These are phyloP conservation scores for Malurus splendens DNA, from an alignment of 2,797 vertebrate genomes.

Conservation along the genomic window DNA sequence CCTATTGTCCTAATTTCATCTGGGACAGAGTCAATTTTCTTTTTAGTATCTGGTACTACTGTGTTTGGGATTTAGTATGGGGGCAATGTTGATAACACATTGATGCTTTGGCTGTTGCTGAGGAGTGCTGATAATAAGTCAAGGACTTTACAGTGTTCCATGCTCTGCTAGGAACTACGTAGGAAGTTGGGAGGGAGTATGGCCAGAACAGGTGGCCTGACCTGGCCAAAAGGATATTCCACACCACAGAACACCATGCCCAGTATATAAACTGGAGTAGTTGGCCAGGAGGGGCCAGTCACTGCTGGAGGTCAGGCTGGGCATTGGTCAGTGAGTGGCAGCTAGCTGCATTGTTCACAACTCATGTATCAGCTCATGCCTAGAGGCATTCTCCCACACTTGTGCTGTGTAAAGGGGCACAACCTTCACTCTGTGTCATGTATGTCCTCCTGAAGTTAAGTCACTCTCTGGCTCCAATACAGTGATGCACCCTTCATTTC, in stretches of 20 bases:
- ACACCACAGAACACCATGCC: neutral
- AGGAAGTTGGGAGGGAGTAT: neutral
- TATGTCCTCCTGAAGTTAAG: neutral
- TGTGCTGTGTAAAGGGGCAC: neutral
- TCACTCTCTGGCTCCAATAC: neutral
- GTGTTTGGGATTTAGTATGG: neutral
- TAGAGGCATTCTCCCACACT: neutral
- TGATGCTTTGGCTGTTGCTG: neutral
- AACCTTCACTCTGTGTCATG: rapidly evolving
- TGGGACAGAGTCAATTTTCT: neutral
- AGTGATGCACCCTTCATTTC: neutral
- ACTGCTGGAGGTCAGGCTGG: neutral
- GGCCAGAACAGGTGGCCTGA: neutral
- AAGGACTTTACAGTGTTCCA: neutral
- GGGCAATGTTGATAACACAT: neutral
- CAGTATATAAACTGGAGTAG: neutral
- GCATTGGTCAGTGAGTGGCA: neutral
- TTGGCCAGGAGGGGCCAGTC: neutral
- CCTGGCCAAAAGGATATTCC: neutral
- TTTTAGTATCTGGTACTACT: neutral
- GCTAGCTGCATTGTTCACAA: neutral
- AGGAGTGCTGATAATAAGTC: neutral
- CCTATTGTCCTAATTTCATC: neutral
- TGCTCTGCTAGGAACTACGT: neutral
- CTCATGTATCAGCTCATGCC: neutral